These are phyloP conservation scores for Euborellia annulipes DNA, from an alignment of 1,140 invertebrate species.

Conservation along the genomic window DNA sequence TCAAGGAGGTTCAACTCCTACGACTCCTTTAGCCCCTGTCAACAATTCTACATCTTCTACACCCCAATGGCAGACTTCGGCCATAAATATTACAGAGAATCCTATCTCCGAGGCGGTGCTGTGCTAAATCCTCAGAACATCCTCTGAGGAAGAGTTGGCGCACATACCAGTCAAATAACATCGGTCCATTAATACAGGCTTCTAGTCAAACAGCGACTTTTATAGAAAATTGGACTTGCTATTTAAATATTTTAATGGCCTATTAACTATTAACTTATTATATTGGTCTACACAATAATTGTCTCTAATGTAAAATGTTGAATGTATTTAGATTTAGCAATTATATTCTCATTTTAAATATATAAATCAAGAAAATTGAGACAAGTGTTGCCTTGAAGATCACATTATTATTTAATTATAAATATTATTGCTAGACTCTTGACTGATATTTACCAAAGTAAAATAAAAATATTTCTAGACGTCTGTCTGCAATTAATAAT, in stretches of 20 bases:
- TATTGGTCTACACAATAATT: not conserved
- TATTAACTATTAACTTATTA: not conserved
- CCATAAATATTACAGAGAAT: constrained; percentile 62
- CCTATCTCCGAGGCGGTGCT: constrained; percentile 57
- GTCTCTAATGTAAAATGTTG: too few species aligned
- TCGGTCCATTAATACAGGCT: not conserved
- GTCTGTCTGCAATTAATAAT: too few species aligned
- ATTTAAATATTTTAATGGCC: constrained; percentile 1
- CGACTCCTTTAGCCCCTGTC: constrained; percentile 29
- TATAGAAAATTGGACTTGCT: not conserved
- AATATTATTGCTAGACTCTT: too few species aligned
- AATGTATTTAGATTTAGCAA: too few species aligned
- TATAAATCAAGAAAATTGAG: too few species aligned
- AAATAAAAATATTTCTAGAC: too few species aligned
- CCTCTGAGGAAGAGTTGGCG: not conserved
- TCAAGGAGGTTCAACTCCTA: constrained; percentile 30
- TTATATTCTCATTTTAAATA: too few species aligned
- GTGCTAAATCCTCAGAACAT: constrained; percentile 35
- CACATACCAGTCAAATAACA: not conserved
- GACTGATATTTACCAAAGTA: too few species aligned
- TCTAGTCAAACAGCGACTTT: not conserved
- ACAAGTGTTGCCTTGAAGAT: too few species aligned
- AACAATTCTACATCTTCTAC: constrained; percentile 29
- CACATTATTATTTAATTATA: too few species aligned
- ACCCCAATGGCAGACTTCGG: constrained; percentile 30